Evolutionary conservation across 1,140 invertebrate genomes (phyloP).

Genomic region (Octopus sinensis): DNA sequence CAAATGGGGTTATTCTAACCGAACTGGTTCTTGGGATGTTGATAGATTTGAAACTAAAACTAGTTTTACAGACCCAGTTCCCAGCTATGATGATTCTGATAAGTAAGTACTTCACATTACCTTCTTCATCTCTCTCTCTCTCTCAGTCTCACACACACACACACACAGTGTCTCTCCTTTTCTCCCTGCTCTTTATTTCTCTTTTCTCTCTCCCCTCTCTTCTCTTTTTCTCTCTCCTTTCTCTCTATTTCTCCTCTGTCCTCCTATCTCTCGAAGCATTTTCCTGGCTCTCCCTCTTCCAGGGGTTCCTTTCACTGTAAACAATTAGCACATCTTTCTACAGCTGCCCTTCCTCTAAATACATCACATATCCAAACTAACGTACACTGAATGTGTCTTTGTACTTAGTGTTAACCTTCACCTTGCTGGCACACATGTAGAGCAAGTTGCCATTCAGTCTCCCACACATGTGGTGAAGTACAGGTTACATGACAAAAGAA

Average conservation of each 20-base stretch:
- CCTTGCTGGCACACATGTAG: too few species aligned
- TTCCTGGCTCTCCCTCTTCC: too few species aligned
- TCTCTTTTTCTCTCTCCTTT: background rate
- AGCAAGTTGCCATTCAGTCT: too few species aligned
- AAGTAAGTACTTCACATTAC: slow-evolving; percentile 30
- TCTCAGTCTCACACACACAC: background rate
- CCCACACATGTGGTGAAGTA: too few species aligned
- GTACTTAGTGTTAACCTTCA: too few species aligned
- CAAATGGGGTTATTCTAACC: slow-evolving; percentile 45
- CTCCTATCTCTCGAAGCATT: too few species aligned
- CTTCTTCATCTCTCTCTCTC: background rate
- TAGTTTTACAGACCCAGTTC: slow-evolving; percentile 39
- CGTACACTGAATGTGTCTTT: too few species aligned
- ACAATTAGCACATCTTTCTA: too few species aligned
- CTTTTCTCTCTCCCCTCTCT: background rate
- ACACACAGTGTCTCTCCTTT: background rate
- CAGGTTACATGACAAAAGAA: too few species aligned
- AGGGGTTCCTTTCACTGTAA: too few species aligned
- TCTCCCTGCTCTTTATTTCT: background rate
- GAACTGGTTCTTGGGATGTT: slow-evolving; percentile 52
- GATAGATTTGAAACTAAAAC: slow-evolving; percentile 50
- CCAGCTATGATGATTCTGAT: slow-evolving; percentile 37
- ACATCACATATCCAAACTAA: too few species aligned
- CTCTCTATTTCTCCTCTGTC: background rate
- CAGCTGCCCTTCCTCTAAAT: too few species aligned